Evolutionary conservation across 1,140 invertebrate species (phyloP), one percentile per base, ranked within the genome.

Genomic region (Trichogramma pretiosum): DNA sequence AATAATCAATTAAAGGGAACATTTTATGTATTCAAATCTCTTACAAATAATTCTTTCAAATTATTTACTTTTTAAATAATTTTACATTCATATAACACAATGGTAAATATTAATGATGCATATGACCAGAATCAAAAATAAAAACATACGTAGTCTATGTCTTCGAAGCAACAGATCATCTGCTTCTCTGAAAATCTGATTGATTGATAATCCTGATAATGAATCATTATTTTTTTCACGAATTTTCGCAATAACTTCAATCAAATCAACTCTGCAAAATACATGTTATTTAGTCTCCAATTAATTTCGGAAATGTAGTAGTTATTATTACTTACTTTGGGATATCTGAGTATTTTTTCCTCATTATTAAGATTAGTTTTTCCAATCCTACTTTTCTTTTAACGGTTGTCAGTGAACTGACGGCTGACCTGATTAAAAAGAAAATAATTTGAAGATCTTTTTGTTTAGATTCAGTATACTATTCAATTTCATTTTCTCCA

Each of bases 181-280:
- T 2, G 52, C 50, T 43, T 58, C 53, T 7, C 26, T n/a, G 5
- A 60, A 16, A 45, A 62, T 60, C 24, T 47, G 16, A 1, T 0
- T 5, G 0, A 56, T 22, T 10, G 42, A 9, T 1, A 57, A 13
- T 34, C 53, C 54, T 16, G 48, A 35, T 23, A 62, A 36, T 2
- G 52, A 46, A 37, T 56, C 46, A 23, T 56, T 56, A 36, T 55
- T 48, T 13, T 46, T 50, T 42, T 54, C 53, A 9, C 56, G 53
- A n/a, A 62, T 44, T 11, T 46, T 18, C 0, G 34, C 3, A 23
- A 62, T 28, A 39, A 52, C 45, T 10, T 52, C 42, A 24, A 60
- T 18, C n/a, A 62, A 34, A 49, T 62, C 58, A 16, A 30, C 19
- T 39, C 55, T 56, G 30, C 13, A 50, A 48, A 19, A 42, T 23